Percentiles rank a stretch among this genome's conserved stretches.
Conservation (phyloP, 2,113 vertebrate species). For the Eolophus roseicapilla region DNA sequence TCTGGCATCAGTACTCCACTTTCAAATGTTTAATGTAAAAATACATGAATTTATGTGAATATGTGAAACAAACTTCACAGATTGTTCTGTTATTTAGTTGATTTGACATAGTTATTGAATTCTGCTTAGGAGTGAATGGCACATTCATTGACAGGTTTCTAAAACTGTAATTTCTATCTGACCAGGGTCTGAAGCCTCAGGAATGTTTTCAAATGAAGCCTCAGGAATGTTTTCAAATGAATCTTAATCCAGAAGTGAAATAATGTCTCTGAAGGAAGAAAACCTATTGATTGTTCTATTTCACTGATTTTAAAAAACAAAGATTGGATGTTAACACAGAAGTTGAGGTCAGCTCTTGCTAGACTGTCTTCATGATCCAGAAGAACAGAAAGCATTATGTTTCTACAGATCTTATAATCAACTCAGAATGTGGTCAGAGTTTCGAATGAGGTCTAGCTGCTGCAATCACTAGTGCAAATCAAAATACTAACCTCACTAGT, state of each 20-base stretch:
- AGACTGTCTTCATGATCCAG: neutral
- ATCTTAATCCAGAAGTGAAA: neutral
- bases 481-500: neutral
- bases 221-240: neutral
- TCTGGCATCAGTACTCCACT: neutral
- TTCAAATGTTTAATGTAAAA: neutral
- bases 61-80: neutral
- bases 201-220: neutral
- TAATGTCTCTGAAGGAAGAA: neutral
- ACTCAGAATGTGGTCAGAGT: neutral
- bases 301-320: neutral
- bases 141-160: neutral
- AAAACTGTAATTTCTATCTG: neutral
- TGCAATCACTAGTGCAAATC: neutral
- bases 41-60: neutral
- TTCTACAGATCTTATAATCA: neutral
- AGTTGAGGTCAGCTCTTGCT: neutral
- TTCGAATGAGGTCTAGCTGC: neutral
- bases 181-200: neutral
- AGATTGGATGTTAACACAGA: neutral
- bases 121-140: neutral
- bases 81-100: neutral
- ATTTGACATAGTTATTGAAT: neutral
- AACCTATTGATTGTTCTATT: neutral
- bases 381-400: neutral